Base-by-base conservation (phyloP, 2,888 invertebrate species). In the Brenthis hecate region DNA sequence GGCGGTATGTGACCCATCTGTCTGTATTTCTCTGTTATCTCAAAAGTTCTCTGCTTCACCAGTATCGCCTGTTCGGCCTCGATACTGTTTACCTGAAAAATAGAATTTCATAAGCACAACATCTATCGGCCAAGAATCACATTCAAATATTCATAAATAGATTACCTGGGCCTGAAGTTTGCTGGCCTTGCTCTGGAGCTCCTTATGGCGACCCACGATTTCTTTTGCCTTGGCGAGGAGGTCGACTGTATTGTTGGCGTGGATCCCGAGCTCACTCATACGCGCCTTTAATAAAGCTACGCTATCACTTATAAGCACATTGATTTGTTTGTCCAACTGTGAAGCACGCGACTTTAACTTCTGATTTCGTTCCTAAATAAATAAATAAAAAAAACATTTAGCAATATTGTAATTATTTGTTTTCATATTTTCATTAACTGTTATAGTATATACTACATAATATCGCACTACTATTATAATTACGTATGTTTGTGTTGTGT, bases 281-380 rank as follows among this genome's bases (percentile, higher is more conserved):
- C 98, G 94, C 56, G 96, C 96, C 86, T 98, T 97, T 54, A 99
- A 92, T 75, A 98, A 91, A 43, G 96, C 96, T 16, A 98, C 97
- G 81, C 98, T 98, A 85, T 99, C 98, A 79, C 97, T 97, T 75
- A 98, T 98, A 73, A 99, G 92, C 71, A 97, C 96, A 85, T 96
- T 96, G 73, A 99, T 98, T 93, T 98, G 98, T 84, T 98, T 98
- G 81, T 98, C 98, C 77, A 99, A 91, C 86, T 98, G 97, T n/a
- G 96, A 96, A 56, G 97, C 96, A 69, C 98, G 95, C 68, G 95
- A 96, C 85, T 96, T 96, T 73, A 98, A 88, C 79, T 96, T 96
- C 78, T 96, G 94, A 87, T 98, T 97, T 69, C 96, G 94, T 81
- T 97, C 96, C 94, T 96, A 89, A 61, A 84, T 43, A 28, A 28